phyloP scores from a whole-genome alignment of 2,113 vertebrate genomes.

The Mola mola region DNA sequence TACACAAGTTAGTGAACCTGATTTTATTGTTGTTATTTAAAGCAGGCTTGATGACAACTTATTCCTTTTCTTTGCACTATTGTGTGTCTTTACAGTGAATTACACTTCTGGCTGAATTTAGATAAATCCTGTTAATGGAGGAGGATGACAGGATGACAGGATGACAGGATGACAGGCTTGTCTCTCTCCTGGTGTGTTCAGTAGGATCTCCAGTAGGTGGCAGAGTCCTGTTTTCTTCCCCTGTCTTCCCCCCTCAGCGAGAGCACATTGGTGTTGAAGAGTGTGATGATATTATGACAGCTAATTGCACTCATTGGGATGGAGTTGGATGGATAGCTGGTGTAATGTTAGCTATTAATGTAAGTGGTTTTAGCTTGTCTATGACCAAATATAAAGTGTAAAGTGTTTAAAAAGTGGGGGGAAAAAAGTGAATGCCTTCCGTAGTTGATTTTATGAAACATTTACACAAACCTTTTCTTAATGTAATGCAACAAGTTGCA shows the following conservation, averaged over 20 bases:
- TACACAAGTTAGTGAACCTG: slow-evolving; percentile 30
- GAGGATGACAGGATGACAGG: no score
- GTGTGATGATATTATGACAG: slow-evolving; percentile 77
- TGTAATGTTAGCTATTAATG: slow-evolving; percentile 66
- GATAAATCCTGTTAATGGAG: not conserved
- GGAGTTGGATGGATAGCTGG: slow-evolving; percentile 65
- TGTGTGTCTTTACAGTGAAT: not conserved
- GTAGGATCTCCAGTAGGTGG: slow-evolving; percentile 81
- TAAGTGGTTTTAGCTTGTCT: slow-evolving; percentile 60
- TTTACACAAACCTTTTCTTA: slow-evolving; percentile 1
- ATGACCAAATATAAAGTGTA: slow-evolving; percentile 42
- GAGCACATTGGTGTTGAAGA: slow-evolving; percentile 64
- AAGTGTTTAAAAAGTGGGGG: slow-evolving; percentile 45
- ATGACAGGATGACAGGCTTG: not conserved
- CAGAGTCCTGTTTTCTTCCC: slow-evolving; percentile 72
- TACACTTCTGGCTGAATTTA: not conserved
- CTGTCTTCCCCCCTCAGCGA: slow-evolving; percentile 34
- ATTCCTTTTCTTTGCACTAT: not conserved
- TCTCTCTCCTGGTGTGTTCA: slow-evolving; percentile 53
- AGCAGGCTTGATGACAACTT: slow-evolving; percentile 8
- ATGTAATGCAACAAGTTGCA: slow-evolving; percentile 12
- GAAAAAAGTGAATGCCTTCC: slow-evolving; percentile 24
- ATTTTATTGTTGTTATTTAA: slow-evolving; percentile 26
- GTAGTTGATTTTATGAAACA: slow-evolving; percentile 24
- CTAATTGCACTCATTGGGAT: slow-evolving; percentile 76